These are phyloP conservation scores for Rambutsinella grinnellia DNA, from an alignment of 2,888 invertebrate genomes.

Conservation along the genomic window DNA sequence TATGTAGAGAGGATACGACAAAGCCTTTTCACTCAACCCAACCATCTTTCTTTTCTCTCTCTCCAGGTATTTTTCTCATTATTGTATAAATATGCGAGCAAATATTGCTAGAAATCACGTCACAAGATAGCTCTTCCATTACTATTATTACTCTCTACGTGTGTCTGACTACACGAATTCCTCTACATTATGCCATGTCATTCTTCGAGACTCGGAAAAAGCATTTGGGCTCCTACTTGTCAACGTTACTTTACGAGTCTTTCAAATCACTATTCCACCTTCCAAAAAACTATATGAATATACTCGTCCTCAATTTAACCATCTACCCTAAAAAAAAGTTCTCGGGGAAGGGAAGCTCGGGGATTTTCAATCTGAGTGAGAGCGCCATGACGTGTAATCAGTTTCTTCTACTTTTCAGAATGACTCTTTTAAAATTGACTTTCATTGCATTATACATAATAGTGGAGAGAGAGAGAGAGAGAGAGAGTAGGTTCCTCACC, in stretches of 20 bases:
- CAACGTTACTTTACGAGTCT: too few relatives aligned
- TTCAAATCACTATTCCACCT: background rate
- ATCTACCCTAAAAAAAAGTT: background rate
- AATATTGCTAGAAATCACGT: slow-evolving; percentile 33
- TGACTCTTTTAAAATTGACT: slow-evolving; percentile 39
- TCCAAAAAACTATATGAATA: background rate
- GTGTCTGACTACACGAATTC: background rate
- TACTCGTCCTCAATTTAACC: slow-evolving; percentile 1
- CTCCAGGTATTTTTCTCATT: too few relatives aligned
- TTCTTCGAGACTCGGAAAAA: slow-evolving; percentile 23
- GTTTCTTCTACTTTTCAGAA: slow-evolving; percentile 35
- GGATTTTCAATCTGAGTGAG: slow-evolving; percentile 23
- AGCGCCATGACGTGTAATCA: slow-evolving; percentile 44
- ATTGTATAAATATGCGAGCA: too few relatives aligned
- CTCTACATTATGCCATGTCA: slow-evolving; percentile 29
- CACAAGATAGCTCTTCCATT: slow-evolving; percentile 7
- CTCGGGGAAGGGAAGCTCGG: slow-evolving; percentile 1
- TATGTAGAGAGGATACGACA: background rate
- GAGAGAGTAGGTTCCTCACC: background rate
- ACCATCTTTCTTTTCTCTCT: background rate
- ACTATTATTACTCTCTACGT: background rate
- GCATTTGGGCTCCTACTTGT: too few relatives aligned
- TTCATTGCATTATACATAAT: slow-evolving; percentile 21
- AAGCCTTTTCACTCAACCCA: too few relatives aligned
- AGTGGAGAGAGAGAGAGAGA: background rate